A percentile compares a stretch with the other conserved stretches of the same genome.
Evolutionary conservation across 2,113 vertebrate species (phyloP).

Genomic region (Indicator indicator): DNA sequence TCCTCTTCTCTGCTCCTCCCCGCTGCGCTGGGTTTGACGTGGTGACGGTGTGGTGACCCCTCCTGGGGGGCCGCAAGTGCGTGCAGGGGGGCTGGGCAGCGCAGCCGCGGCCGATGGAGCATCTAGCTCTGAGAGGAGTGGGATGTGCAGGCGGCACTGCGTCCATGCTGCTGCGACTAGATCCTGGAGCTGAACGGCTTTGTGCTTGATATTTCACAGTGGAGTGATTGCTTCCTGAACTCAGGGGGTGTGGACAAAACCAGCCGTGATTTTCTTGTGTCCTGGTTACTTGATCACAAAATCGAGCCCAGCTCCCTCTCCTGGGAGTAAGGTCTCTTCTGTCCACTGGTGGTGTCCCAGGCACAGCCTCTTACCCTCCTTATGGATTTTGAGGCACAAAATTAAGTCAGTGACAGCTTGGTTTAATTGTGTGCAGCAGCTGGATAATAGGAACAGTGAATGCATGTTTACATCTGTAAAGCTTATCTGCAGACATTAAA

Average conservation of each 20-base stretch:
- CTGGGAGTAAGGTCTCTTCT: not conserved
- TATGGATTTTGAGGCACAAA: not conserved
- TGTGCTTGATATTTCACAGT: not conserved
- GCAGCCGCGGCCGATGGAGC: not conserved
- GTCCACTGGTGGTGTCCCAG: not conserved
- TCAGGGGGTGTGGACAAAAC: not conserved
- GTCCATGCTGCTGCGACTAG: accelerated
- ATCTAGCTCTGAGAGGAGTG: not conserved
- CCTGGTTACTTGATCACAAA: not conserved
- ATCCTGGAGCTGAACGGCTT: not conserved
- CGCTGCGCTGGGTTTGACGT: not conserved
- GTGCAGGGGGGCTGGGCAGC: accelerated
- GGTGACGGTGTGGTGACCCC: not conserved
- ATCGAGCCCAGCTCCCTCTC: not conserved
- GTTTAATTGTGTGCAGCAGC: not conserved
- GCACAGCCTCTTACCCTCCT: accelerated
- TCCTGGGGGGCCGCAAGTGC: not conserved
- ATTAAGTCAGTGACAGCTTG: not conserved
- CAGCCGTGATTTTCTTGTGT: not conserved
- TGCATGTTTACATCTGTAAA: not conserved
- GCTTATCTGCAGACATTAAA: not conserved
- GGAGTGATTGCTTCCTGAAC: not conserved
- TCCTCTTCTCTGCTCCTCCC: not conserved
- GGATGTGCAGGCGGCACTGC: not conserved
- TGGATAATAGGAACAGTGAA: not conserved